A percentile compares a stretch with the other conserved stretches of the same genome.
Evolutionary conservation across 35 echinoderm and acorn worm genomes (phyloP).

Genomic region (Eucidaris tribuloides): DNA sequence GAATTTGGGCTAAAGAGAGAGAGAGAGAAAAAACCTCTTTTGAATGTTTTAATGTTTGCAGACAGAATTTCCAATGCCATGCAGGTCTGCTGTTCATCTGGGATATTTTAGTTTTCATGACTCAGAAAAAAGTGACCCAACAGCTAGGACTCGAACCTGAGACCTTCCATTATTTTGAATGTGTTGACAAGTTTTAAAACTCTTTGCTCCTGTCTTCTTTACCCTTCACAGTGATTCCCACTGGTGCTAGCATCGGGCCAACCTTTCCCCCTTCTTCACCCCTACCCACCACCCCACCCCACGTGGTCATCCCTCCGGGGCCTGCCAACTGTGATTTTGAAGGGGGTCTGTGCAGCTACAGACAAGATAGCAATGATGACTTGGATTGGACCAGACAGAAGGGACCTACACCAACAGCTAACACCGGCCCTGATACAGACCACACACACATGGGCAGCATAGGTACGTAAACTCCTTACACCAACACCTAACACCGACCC

Average conservation of each 20-base stretch:
- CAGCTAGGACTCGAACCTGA: not conserved
- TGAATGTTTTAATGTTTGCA: too few relatives aligned
- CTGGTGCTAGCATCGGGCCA: not conserved
- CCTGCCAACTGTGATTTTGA: conserved; percentile 86
- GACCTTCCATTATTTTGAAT: not conserved
- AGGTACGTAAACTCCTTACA: too few relatives aligned
- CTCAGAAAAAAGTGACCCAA: not conserved
- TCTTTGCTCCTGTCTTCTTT: not conserved
- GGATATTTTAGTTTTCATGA: not conserved
- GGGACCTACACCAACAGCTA: conserved; percentile 55
- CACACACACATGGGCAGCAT: conserved; percentile 39
- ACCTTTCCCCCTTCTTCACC: conserved; percentile 1
- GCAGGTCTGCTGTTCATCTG: not conserved
- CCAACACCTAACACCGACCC: too few relatives aligned
- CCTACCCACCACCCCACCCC: conserved; percentile 15
- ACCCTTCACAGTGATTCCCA: not conserved
- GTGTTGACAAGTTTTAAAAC: not conserved
- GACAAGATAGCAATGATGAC: conserved; percentile 63
- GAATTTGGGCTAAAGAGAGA: too few relatives aligned
- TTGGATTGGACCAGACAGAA: conserved; percentile 80
- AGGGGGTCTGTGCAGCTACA: conserved; percentile 49
- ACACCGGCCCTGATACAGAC: conserved; percentile 71
- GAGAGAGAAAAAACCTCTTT: too few relatives aligned
- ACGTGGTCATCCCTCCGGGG: conserved; percentile 41
- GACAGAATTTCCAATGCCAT: not conserved